A percentile compares a stretch with the other conserved stretches of the same genome.
phyloP scores from a whole-genome alignment of 2,113 vertebrate genomes.

The Oryzias javanicus region DNA sequence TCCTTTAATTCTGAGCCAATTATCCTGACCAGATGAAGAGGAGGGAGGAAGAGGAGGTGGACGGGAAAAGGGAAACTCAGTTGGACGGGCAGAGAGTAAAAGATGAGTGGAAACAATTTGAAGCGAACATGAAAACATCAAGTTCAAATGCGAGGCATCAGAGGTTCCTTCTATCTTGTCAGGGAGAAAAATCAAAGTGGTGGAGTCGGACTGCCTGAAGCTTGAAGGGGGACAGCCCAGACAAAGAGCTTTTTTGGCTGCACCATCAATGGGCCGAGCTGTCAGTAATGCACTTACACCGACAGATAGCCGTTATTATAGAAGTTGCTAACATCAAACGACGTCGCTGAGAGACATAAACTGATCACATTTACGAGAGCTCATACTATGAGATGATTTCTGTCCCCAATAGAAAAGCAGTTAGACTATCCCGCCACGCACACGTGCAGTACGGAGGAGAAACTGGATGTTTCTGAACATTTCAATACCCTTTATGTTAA shows the following conservation, averaged over 20 bases:
- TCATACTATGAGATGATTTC: conserved; percentile 6
- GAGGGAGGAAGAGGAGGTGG: neutral
- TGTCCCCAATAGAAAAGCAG: conserved; percentile 4
- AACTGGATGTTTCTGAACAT: no score
- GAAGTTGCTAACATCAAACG: conserved; percentile 23
- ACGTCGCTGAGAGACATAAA: conserved; percentile 27
- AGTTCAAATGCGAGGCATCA: neutral
- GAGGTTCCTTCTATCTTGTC: neutral
- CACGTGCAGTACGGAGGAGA: no score
- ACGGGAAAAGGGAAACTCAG: neutral
- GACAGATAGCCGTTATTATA: conserved; percentile 34
- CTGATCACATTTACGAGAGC: neutral
- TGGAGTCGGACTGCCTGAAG: conserved; percentile 1
- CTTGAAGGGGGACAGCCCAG: conserved; percentile 5
- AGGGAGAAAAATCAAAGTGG: conserved; percentile 7
- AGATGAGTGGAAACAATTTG: conserved; percentile 4
- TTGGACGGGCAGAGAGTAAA: conserved; percentile 19
- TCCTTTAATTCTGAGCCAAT: conserved; percentile 59
- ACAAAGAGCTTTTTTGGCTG: conserved; percentile 30
- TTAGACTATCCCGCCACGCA: neutral
- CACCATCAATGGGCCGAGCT: conserved; percentile 16
- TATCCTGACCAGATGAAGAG: conserved; percentile 48
- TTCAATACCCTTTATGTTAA: no score
- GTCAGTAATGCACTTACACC: conserved; percentile 39
- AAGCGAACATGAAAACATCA: neutral